Conservation (phyloP, 2,797 vertebrate species). For the Notoglanidium macrostoma region DNA sequence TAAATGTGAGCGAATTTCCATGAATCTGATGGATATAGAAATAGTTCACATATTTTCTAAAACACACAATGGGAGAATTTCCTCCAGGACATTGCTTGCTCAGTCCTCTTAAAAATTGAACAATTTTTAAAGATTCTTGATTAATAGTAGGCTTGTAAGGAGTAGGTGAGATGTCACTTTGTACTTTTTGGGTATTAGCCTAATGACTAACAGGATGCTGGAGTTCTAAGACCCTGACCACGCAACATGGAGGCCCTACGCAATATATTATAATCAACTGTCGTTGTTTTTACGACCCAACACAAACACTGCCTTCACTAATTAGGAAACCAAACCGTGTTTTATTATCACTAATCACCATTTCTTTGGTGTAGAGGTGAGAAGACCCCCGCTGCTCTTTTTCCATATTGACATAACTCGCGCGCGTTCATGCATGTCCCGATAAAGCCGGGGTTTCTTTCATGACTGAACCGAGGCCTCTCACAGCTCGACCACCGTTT, state of each 20-base stretch:
- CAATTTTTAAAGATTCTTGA: not conserved
- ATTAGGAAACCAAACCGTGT: not conserved
- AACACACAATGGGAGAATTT: not conserved
- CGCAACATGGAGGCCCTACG: not conserved
- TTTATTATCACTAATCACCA: not conserved
- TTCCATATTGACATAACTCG: slow-evolving; percentile 79
- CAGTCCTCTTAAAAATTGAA: not conserved
- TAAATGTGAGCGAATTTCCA: too few relatives aligned
- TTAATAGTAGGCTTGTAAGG: not conserved
- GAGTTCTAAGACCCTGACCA: not conserved
- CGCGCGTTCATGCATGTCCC: slow-evolving; percentile 76
- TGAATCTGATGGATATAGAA: not conserved
- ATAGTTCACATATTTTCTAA: not conserved
- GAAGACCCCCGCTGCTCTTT: slow-evolving; percentile 65
- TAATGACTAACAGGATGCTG: not conserved
- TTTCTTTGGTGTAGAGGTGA: slow-evolving; percentile 60
- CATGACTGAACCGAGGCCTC: slow-evolving; percentile 68
- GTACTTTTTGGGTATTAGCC: not conserved
- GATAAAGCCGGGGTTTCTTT: slow-evolving; percentile 79
- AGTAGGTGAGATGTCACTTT: not conserved
- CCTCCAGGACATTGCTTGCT: not conserved
- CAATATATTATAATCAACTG: not conserved
- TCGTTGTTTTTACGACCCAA: not conserved
- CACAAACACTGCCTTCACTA: not conserved
- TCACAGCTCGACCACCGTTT: slow-evolving; percentile 58